Evolutionary conservation across 2,113 vertebrate genomes (phyloP).

Genomic region (Corythornis cristatus): DNA sequence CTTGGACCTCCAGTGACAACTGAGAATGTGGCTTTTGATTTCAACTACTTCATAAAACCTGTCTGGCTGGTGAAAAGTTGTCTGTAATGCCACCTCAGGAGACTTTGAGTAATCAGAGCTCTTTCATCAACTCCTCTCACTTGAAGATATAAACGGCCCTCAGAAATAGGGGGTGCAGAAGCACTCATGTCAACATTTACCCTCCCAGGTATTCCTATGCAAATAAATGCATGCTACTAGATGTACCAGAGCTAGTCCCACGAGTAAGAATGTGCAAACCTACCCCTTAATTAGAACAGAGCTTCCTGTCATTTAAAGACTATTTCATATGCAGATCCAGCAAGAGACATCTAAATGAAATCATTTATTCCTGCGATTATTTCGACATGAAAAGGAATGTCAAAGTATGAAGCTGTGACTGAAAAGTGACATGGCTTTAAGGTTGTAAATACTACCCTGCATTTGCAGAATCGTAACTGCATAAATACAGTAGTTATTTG

Average conservation of each 20-base stretch:
- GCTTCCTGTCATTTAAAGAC: not conserved
- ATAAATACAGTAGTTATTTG: not conserved
- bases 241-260: not conserved
- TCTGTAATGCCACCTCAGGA: not conserved
- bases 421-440: constrained; percentile 22
- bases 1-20: not conserved
- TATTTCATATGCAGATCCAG: constrained; percentile 16
- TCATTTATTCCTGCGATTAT: constrained; percentile 24
- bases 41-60: not conserved
- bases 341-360: constrained; percentile 10
- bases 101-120: not conserved
- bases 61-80: not conserved
- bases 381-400: constrained; percentile 18
- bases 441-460: not conserved
- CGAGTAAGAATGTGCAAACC: not conserved
- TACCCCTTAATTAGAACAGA: not conserved
- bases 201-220: not conserved
- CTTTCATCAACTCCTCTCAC: not conserved
- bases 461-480: not conserved
- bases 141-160: not conserved
- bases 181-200: not conserved
- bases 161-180: not conserved
- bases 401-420: not conserved
- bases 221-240: not conserved
- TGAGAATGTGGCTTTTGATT: rapidly evolving